phyloP scores from a whole-genome alignment of 2,113 vertebrate genomes.

The mouse (Mus musculus) region GRCm39 chr10:30149501-30150000 shows the following conservation, averaged over 20 bases:
- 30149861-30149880: background rate
- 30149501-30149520: too few relatives aligned
- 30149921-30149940: background rate
- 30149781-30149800: background rate
- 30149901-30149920: background rate
- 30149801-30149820: background rate
- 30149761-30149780: background rate
- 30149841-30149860: background rate
- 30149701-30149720: background rate
- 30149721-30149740: background rate
- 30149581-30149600: slow-evolving; percentile 3
- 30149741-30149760: background rate
- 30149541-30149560: too few relatives aligned
- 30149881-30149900: background rate
- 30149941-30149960: background rate
- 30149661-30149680: background rate
- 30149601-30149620: slow-evolving; percentile 14
- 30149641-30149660: background rate
- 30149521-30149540: too few relatives aligned
- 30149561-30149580: too few relatives aligned
- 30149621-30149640: slow-evolving; percentile 4
- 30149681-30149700: background rate
- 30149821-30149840: background rate
- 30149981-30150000: background rate
- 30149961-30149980: background rate